Evolutionary conservation across 2,888 invertebrate species (phyloP).

Genomic region (Rhamphomyia laevipes): DNA sequence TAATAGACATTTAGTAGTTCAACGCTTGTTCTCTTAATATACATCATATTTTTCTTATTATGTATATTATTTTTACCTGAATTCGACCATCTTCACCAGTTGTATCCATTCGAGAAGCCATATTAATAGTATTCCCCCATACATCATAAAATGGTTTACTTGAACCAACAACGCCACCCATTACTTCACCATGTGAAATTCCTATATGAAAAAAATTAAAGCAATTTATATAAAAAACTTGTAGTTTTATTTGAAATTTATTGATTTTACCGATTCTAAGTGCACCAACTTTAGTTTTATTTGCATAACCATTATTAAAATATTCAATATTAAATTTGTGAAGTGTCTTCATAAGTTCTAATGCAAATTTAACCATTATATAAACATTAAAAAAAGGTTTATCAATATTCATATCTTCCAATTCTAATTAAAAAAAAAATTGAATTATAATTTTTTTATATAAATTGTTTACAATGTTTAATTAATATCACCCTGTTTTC

Average conservation of each 20-base stretch:
- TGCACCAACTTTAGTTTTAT: slow-evolving; percentile 40
- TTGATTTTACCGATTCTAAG: slow-evolving; percentile 24
- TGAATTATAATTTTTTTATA: too few species aligned
- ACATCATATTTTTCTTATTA: too few species aligned
- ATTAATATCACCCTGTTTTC: too few species aligned
- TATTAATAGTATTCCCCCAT: slow-evolving; percentile 94
- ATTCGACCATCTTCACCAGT: slow-evolving; percentile 71
- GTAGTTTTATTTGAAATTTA: background rate
- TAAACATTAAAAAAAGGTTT: slow-evolving; percentile 27
- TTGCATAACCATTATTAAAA: slow-evolving; percentile 29
- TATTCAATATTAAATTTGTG: slow-evolving; percentile 45
- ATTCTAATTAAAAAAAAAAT: too few species aligned
- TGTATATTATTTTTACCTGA: slow-evolving; percentile 53
- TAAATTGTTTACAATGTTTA: too few species aligned
- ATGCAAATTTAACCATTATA: slow-evolving; percentile 58
- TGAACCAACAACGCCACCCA: slow-evolving; percentile 90
- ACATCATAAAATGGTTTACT: slow-evolving; percentile 92
- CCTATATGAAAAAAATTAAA: slow-evolving; percentile 40
- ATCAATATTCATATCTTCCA: too few species aligned
- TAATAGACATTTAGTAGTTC: too few species aligned
- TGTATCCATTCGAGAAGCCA: slow-evolving; percentile 93
- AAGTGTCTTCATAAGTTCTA: slow-evolving; percentile 56
- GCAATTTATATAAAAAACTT: background rate
- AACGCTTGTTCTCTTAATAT: too few species aligned
- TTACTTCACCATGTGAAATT: slow-evolving; percentile 80